Base-by-base conservation (phyloP, 2,797 vertebrate genomes). In the Fistularia commersonii region DNA sequence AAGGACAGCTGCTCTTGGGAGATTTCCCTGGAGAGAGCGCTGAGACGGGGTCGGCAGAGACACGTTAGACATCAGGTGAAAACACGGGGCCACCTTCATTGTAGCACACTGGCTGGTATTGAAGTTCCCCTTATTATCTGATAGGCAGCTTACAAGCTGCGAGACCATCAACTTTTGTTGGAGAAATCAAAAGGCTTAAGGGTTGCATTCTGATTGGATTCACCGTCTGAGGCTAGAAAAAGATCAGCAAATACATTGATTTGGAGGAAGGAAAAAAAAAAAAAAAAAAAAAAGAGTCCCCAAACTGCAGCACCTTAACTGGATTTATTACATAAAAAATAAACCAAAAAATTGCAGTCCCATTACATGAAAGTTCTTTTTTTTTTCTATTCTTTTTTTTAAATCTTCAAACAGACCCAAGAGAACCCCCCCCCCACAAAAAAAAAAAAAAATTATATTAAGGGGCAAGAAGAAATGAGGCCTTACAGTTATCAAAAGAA, bases 11-110 rank as follows among this genome's bases (percentile, higher is more conserved):
- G 83, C 54, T 82, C 83, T 79, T 65, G 62, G 64, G 84, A 92
- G 91, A 92, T 93, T 93, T 95, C 89, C 88, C 88, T 47, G 50
- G 89, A 89, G 91, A 86, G 82, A 86, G 69, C 52, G 57, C 71
- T 54, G 62, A 79, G 85, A 79, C 72, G 70, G 67, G 73, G 61
- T 73, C 66, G 51, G 61, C 45, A 11, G 64, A 51, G 77, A 74
- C 82, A 69, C 34, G 68, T 58, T 62, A 81, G 78, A 70, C 76
- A 61, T 86, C 83, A 90, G 85, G 80, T 90, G 73, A 55, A 77
- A 80, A 81, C 83, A 54, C 57, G 64, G 37, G 79, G 67, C 64
- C 75, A 48, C 76, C 84, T 79, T 60, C 74, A 64, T 57, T 52
- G 67, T 66, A 68, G 67, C 57, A 57, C 59, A 58, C 80, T 51